Percentiles rank a stretch among this genome's conserved stretches.
phyloP scores from a whole-genome alignment of 2,888 invertebrate genomes.

The Merodon equestris region DNA sequence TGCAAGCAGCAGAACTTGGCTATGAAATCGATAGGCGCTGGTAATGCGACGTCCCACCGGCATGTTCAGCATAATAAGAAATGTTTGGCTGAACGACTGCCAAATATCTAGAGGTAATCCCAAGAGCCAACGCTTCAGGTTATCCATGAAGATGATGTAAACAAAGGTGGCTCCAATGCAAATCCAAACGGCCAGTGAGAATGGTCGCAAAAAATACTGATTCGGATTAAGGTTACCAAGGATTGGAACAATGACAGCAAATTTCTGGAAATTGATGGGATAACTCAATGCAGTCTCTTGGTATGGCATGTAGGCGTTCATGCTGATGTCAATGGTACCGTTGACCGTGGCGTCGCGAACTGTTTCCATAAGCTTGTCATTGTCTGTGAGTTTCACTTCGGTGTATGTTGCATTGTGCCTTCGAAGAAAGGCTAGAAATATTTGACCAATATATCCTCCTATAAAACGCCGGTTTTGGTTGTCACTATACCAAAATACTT shows the following conservation, averaged over 20 bases:
- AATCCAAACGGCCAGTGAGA: slow-evolving; percentile 20
- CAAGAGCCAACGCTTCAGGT: not conserved
- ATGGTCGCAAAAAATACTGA: slow-evolving; percentile 43
- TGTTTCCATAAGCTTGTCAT: not conserved
- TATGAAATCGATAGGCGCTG: slow-evolving; percentile 20
- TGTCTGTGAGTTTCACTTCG: slow-evolving; percentile 35
- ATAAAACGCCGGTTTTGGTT: not conserved
- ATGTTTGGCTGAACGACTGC: slow-evolving; percentile 21
- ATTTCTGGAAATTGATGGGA: slow-evolving; percentile 3
- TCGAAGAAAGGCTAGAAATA: slow-evolving; percentile 19
- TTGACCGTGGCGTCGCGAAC: slow-evolving; percentile 13
- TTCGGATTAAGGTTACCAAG: slow-evolving; percentile 31
- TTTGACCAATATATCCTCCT: slow-evolving; percentile 27
- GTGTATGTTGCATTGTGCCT: slow-evolving; percentile 39
- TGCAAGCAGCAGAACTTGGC: slow-evolving; percentile 30
- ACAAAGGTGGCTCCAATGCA: slow-evolving; percentile 7
- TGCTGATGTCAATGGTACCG: slow-evolving; percentile 42
- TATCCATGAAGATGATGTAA: slow-evolving; percentile 19
- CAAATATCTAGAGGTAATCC: slow-evolving; percentile 2
- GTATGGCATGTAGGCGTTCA: slow-evolving; percentile 5
- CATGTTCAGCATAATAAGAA: slow-evolving; percentile 15
- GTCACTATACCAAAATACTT: slow-evolving; percentile 28
- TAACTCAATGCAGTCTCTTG: slow-evolving; percentile 19
- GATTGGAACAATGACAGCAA: slow-evolving; percentile 20
- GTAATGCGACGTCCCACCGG: not conserved